A percentile compares a stretch with the other conserved stretches of the same genome.
Conservation (phyloP, 2,797 vertebrate genomes). For the Poecilia picta region DNA sequence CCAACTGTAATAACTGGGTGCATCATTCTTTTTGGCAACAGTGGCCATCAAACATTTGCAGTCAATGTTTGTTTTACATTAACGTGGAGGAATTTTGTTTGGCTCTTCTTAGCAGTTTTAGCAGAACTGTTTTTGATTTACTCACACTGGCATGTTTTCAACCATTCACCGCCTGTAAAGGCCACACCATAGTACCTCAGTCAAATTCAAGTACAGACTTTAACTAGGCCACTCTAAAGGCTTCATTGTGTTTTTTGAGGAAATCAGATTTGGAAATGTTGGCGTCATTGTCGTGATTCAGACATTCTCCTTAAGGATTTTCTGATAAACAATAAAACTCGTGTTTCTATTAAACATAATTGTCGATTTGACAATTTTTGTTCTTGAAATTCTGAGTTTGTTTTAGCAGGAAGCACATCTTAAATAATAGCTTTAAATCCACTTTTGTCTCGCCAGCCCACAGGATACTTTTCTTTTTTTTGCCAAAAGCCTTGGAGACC, state of each 20-base stretch:
- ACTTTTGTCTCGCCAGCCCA: not conserved
- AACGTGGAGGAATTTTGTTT: not conserved
- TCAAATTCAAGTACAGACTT: not conserved
- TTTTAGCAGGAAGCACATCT: not conserved
- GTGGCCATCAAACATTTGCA: not conserved
- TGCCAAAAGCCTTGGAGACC: not conserved
- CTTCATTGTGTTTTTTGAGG: not conserved
- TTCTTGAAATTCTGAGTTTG: not conserved
- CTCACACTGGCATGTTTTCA: not conserved
- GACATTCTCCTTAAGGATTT: not conserved
- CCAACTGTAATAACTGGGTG: not conserved
- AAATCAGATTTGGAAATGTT: not conserved
- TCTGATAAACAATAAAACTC: not conserved
- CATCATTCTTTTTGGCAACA: not conserved
- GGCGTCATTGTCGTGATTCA: not conserved
- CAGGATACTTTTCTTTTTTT: not conserved
- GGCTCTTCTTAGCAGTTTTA: not conserved
- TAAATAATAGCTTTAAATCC: not conserved
- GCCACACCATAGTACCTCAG: not conserved
- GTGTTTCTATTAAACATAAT: not conserved
- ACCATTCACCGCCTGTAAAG: accelerated
- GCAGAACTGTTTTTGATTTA: not conserved
- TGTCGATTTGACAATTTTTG: not conserved
- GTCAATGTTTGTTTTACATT: not conserved
- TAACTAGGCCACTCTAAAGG: not conserved